A percentile compares a stretch with the other conserved stretches of the same genome.
Conservation (phyloP, 2,888 invertebrate genomes). For the Chrysodeixis includens region DNA sequence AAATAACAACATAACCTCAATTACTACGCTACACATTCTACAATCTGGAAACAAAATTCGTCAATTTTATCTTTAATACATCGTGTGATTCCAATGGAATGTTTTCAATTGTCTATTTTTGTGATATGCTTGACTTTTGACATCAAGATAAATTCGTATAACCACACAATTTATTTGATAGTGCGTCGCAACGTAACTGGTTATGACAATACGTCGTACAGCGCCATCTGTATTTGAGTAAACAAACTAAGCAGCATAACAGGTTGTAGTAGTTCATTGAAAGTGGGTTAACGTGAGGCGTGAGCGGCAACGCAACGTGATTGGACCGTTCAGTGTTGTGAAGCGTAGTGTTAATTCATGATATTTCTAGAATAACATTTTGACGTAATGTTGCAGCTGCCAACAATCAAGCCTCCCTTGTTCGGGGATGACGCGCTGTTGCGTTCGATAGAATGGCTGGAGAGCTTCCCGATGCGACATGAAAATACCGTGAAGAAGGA, state of each 20-base stretch:
- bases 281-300: conserved; percentile 22
- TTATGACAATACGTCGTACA: conserved; percentile 10
- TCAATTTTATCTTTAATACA: background rate
- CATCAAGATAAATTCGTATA: background rate
- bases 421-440: conserved; percentile 78
- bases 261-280: conserved; percentile 34
- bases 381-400: conserved; percentile 49
- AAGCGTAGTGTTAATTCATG: conserved; percentile 44
- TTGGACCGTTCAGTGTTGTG: conserved; percentile 16
- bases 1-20: conserved; percentile 10
- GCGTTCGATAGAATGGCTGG: conserved; percentile 80
- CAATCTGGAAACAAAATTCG: background rate
- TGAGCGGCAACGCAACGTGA: conserved; percentile 21
- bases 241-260: conserved; percentile 45
- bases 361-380: conserved; percentile 48
- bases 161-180: conserved; percentile 8
- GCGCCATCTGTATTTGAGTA: conserved; percentile 58
- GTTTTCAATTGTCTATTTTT: background rate
- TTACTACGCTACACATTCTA: background rate
- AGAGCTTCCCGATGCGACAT: conserved; percentile 77
- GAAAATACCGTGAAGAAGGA: conserved; percentile 66
- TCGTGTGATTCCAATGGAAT: background rate
- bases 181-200: conserved; percentile 8
- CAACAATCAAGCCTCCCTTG: conserved; percentile 60
- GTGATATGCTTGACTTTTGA: background rate